Evolutionary conservation across 2,113 vertebrate species (phyloP).

Genomic region (Sarotherodon lohbergeri): DNA sequence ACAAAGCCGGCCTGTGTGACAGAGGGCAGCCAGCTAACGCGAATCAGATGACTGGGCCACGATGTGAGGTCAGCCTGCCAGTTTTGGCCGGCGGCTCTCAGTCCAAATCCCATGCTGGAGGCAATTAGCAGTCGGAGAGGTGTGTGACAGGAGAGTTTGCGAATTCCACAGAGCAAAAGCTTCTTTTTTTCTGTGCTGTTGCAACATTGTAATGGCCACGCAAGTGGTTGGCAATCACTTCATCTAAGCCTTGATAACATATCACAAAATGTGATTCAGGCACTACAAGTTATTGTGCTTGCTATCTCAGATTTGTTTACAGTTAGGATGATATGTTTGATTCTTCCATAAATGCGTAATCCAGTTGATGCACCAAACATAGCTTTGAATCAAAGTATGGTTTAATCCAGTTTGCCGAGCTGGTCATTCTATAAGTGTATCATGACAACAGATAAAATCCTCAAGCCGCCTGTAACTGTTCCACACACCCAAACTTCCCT

Average conservation of each 20-base stretch:
- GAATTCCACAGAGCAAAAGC: background rate
- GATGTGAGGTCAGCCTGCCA: constrained; percentile 43
- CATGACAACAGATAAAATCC: background rate
- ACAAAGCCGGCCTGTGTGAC: constrained; percentile 45
- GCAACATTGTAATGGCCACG: background rate
- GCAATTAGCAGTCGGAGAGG: background rate
- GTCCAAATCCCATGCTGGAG: background rate
- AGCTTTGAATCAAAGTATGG: background rate
- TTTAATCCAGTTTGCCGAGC: background rate
- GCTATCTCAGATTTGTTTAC: background rate
- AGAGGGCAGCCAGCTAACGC: constrained; percentile 55
- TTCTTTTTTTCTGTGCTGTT: background rate
- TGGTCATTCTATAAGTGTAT: background rate
- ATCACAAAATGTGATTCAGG: background rate
- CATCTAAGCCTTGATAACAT: background rate
- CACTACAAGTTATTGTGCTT: background rate
- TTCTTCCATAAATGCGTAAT: background rate
- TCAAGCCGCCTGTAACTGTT: background rate
- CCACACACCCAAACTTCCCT: background rate
- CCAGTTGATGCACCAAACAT: background rate
- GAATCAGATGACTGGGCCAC: constrained; percentile 58
- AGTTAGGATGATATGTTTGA: background rate
- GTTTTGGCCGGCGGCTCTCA: constrained; percentile 3
- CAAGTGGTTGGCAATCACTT: background rate
- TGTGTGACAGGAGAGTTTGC: background rate